Base-by-base conservation (phyloP, 2,888 invertebrate genomes). In the Lutraria lutraria region DNA sequence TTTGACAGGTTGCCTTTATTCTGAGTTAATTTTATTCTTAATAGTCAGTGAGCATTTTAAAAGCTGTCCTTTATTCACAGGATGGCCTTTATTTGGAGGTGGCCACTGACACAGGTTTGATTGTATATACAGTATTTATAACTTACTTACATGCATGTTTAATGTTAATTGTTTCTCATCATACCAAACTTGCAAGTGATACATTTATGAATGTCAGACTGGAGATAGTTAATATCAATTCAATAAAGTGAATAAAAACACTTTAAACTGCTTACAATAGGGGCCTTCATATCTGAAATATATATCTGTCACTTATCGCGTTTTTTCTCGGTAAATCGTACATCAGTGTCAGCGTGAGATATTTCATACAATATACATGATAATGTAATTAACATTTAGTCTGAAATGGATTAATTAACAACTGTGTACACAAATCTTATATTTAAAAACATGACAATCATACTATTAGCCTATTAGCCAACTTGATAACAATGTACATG, bases 201-300 rank as follows among this genome's bases (percentile, higher is more conserved):
- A 76, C 31, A 76, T 25, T 76, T n/a, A 16, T 76, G 34, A 34
- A 76, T 76, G 76, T 76, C 76, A 76, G 76, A 29, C 29, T 76
- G 29, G n/a, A 76, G 16, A 76, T 25, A 8, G 13, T 76, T 76
- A 76, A 76, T 76, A 34, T 76, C 76, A 16, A 16, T 31, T 76
- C 34, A 34, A 76, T 76, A 76, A 2, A 76, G 34, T 76, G 31
- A 4, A 76, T 34, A 31, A 76, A 76, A 76, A 29, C 1, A 21
- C n/a, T 25, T 34, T 3, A 6, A 34, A 13, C 31, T 76, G 29
- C 31, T 31, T 19, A 76, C 76, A 76, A 76, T 76, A 31, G 76
- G 2, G 8, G 12, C 6, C 15, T 31, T 76, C 34, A 34, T 76
- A 19, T 76, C 12, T 76, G 16, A 76, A 34, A 76, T 29, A 34